Conservation (phyloP, 2,113 vertebrate species). For the Phyllopteryx taeniolatus region DNA sequence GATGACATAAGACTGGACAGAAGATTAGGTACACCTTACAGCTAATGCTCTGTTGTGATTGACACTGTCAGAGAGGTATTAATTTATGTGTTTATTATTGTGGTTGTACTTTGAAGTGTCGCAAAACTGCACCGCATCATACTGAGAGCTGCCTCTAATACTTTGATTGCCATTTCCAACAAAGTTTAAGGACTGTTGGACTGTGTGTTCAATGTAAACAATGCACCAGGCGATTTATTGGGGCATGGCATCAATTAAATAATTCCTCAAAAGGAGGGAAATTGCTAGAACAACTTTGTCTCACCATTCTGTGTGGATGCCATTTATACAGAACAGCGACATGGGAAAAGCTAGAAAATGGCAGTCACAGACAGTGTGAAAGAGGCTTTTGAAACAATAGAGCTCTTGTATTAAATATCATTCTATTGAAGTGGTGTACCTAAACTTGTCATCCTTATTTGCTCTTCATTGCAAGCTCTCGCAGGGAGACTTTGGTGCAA, state of each 20-base stretch:
- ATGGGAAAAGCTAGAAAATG: no score
- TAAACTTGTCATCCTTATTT: slow-evolving; percentile 37
- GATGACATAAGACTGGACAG: neutral
- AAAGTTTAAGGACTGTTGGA: no score
- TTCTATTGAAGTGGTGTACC: slow-evolving; percentile 4
- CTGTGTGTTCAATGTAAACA: no score
- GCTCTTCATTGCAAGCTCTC: slow-evolving; percentile 36
- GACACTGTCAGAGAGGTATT: neutral
- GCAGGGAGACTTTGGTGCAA: slow-evolving; percentile 48
- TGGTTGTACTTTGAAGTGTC: neutral
- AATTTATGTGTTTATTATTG: neutral
- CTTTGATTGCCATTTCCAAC: no score
- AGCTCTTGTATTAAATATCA: slow-evolving; percentile 15
- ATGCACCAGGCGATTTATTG: no score
- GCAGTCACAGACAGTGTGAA: no score
- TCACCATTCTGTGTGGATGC: neutral
- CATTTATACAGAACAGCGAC: neutral
- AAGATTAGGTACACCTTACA: neutral
- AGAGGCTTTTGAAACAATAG: neutral
- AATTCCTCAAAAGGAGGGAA: no score
- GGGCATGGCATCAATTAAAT: no score
- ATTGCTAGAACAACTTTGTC: neutral
- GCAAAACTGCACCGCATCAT: neutral
- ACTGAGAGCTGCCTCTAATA: neutral
- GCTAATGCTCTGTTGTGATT: neutral